Percentiles rank a stretch among this genome's conserved stretches.
These are phyloP conservation scores for Gryllus bimaculatus DNA, from an alignment of 1,140 invertebrate genomes.

Conservation along the genomic window DNA sequence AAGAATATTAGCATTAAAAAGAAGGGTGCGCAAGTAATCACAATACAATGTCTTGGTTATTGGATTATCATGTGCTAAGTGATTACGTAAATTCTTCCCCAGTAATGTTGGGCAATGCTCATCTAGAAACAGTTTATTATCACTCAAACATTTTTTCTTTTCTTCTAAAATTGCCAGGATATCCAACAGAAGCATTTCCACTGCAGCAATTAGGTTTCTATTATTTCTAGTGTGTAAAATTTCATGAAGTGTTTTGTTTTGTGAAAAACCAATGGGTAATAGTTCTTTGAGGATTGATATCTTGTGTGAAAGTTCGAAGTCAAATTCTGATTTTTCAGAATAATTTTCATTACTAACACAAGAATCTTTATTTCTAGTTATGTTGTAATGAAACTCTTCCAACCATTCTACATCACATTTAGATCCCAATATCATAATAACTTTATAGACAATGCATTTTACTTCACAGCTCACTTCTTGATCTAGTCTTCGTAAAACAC, in stretches of 20 bases:
- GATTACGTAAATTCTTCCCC: conserved; percentile 20
- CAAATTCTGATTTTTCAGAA: too few relatives aligned
- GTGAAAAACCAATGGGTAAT: background rate
- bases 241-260: background rate
- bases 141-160: conserved; percentile 10
- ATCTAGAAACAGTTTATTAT: conserved; percentile 20
- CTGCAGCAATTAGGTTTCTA: conserved; percentile 15
- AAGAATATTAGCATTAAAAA: background rate
- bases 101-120: conserved; percentile 10
- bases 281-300: too few relatives aligned
- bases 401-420: background rate
- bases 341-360: too few relatives aligned
- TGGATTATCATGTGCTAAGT: conserved; percentile 18
- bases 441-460: too few relatives aligned
- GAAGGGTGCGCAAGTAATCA: background rate
- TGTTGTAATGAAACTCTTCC: background rate
- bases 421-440: too few relatives aligned
- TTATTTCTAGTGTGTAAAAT: background rate
- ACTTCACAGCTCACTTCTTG: background rate
- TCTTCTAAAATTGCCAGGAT: conserved; percentile 16
- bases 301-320: too few relatives aligned
- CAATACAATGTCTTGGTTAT: conserved; percentile 12
- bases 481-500: conserved; percentile 3
- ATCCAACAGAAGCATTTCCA: conserved; percentile 19
- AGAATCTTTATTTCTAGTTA: background rate